Percentiles rank a stretch among this genome's conserved stretches.
phyloP scores from a whole-genome alignment of 2,797 vertebrate species.

The Anniella stebbinsi region DNA sequence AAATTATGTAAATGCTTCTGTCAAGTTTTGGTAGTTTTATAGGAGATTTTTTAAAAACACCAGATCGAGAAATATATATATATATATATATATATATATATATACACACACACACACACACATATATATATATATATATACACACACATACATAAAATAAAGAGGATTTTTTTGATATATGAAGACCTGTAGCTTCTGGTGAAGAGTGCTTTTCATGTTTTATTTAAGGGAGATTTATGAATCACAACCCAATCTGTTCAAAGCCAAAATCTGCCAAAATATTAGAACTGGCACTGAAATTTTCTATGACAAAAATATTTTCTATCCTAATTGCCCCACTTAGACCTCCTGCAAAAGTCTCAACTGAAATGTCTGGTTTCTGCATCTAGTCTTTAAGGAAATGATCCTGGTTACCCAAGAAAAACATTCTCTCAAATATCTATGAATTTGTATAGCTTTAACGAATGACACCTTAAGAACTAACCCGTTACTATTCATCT shows the following conservation, averaged over 20 bases:
- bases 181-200: conserved; percentile 61
- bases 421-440: not conserved
- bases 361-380: conserved; percentile 18
- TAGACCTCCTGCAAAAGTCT: not conserved
- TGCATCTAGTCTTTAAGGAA: conserved; percentile 4
- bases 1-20: conserved; percentile 77
- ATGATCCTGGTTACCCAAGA: conserved; percentile 8
- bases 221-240: conserved; percentile 33
- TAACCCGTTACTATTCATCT: conserved; percentile 16
- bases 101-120: too few relatives aligned
- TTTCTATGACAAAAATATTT: conserved; percentile 13
- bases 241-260: conserved; percentile 36
- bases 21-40: conserved; percentile 71
- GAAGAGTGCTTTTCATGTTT: conserved; percentile 51
- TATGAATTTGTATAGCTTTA: not conserved
- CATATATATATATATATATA: conserved; percentile 68
- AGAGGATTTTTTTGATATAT: conserved; percentile 67
- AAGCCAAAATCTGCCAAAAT: conserved; percentile 61
- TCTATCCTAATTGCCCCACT: not conserved
- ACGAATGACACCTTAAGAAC: not conserved
- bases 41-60: conserved; percentile 61
- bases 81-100: conserved; percentile 68
- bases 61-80: conserved; percentile 66
- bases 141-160: too few relatives aligned
- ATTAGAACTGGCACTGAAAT: conserved; percentile 46